Conservation (phyloP, 2,888 invertebrate genomes). For the Octonoba sinensis region DNA sequence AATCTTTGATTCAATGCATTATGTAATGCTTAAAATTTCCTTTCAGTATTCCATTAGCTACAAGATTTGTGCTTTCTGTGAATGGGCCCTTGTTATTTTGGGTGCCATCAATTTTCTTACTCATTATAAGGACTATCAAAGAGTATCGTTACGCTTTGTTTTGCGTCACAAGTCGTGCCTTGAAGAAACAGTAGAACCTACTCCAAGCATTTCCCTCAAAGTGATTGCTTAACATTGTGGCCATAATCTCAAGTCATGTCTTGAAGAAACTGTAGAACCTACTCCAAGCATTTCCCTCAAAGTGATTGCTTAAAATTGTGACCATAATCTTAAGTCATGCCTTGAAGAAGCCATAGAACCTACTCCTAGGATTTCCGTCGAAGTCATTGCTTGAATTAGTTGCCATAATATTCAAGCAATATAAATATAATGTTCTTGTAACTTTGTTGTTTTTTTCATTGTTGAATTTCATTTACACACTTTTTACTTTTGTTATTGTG, state of each 20-base stretch:
- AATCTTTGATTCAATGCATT: not conserved
- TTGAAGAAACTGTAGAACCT: constrained; percentile 12
- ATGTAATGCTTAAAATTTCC: constrained; percentile 1
- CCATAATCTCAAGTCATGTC: constrained; percentile 33
- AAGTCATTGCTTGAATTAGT: constrained; percentile 6
- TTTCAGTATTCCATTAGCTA: constrained; percentile 27
- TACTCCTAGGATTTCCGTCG: constrained; percentile 13
- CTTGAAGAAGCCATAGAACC: constrained; percentile 10
- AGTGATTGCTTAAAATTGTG: constrained; percentile 5
- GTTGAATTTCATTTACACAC: too few species aligned
- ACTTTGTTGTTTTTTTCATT: too few species aligned
- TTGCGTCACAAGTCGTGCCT: constrained; percentile 33
- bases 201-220: constrained; percentile 18
- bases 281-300: constrained; percentile 18
- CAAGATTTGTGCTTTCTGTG: constrained; percentile 30
- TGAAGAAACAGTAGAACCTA: constrained; percentile 12
- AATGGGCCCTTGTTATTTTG: constrained; percentile 17
- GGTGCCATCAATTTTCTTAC: not conserved
- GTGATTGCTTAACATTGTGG: not conserved
- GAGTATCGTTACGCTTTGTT: constrained; percentile 18
- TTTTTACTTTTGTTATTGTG: too few species aligned
- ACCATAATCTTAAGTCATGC: constrained; percentile 26
- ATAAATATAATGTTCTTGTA: too few species aligned
- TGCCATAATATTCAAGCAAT: too few species aligned
- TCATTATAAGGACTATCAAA: constrained; percentile 28